Percentiles rank a stretch among this genome's conserved stretches.
phyloP scores from a whole-genome alignment of 2,797 vertebrate species.

The Rhyacichthys aspro region DNA sequence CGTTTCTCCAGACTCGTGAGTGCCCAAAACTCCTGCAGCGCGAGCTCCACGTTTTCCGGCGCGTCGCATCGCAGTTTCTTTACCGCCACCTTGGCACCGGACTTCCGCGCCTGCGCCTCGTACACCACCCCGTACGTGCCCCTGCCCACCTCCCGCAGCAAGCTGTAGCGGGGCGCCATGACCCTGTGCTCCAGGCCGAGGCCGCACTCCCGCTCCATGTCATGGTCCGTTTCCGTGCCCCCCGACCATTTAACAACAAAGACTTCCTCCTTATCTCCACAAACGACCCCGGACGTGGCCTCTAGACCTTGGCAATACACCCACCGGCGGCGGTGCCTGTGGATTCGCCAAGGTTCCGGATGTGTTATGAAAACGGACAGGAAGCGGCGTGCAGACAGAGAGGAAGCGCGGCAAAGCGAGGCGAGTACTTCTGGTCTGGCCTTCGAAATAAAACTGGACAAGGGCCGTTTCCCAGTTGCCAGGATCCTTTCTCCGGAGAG shows the following conservation, averaged over 20 bases:
- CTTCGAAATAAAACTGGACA: too few species aligned
- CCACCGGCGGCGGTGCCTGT: neutral
- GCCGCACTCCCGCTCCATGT: constrained; percentile 56
- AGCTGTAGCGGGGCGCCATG: constrained; percentile 84
- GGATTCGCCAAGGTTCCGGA: neutral
- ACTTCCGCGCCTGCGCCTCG: constrained; percentile 86
- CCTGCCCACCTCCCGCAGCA: constrained; percentile 90
- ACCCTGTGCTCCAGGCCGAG: constrained; percentile 57
- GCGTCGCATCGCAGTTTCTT: constrained; percentile 94
- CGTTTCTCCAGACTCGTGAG: constrained; percentile 90
- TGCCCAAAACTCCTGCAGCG: constrained; percentile 94
- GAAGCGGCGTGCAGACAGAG: neutral
- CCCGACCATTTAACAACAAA: constrained; percentile 12
- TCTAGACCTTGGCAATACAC: neutral
- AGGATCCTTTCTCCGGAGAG: too few species aligned
- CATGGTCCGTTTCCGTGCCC: constrained; percentile 64
- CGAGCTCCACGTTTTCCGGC: constrained; percentile 94
- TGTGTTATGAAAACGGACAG: neutral
- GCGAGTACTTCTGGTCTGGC: too few species aligned
- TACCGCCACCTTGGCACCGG: constrained; percentile 88
- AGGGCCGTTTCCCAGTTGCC: too few species aligned
- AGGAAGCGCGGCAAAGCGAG: neutral
- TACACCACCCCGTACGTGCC: constrained; percentile 96
- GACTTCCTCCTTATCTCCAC: neutral
- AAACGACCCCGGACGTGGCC: neutral